Conservation (phyloP, 2,797 vertebrate species). For the Spondyliosoma cantharus region DNA sequence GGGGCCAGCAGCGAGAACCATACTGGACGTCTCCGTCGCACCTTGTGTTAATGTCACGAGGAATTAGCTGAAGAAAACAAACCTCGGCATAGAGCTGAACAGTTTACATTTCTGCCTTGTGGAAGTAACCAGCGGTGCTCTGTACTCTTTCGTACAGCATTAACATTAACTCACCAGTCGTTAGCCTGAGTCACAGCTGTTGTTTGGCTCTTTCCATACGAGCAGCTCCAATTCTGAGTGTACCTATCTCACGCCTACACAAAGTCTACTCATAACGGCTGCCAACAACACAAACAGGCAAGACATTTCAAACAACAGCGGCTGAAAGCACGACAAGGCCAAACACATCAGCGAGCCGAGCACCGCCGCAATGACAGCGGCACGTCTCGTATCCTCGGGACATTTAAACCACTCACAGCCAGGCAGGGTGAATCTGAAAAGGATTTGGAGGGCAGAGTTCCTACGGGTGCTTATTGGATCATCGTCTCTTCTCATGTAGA, state of each 20-base stretch:
- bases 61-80: conserved; percentile 45
- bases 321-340: conserved; percentile 47
- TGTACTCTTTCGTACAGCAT: background rate
- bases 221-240: conserved; percentile 51
- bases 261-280: conserved; percentile 53
- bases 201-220: conserved; percentile 54
- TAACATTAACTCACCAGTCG: conserved; percentile 37
- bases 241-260: conserved; percentile 69
- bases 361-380: conserved; percentile 2
- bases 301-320: conserved; percentile 37
- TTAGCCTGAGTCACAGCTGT: conserved; percentile 68
- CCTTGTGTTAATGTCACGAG: conserved; percentile 52
- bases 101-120: background rate
- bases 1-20: conserved; percentile 68
- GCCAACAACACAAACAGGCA: conserved; percentile 43
- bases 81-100: background rate
- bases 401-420: conserved; percentile 38
- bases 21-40: conserved; percentile 54
- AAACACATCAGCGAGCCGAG: conserved; percentile 25
- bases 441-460: conserved; percentile 44
- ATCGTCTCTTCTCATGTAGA: conserved; percentile 60
- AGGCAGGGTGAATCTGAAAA: conserved; percentile 34
- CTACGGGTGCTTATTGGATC: conserved; percentile 46
- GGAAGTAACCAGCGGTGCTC: too few relatives aligned
- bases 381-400: conserved; percentile 33